Conservation (phyloP, 2,797 vertebrate species). For the Pelochelys cantorii region DNA sequence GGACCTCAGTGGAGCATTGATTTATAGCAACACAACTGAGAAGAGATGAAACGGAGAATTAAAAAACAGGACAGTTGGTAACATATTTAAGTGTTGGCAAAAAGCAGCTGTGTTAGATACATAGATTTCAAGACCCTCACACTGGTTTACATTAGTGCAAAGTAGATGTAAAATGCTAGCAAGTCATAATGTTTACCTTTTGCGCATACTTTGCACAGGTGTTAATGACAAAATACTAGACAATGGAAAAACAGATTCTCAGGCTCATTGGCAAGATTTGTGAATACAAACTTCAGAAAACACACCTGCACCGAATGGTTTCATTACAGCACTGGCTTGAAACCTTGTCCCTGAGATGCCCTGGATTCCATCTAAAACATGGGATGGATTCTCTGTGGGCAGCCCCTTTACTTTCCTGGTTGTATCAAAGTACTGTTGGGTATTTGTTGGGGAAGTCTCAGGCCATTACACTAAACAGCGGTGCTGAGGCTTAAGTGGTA, state of each 20-base stretch:
- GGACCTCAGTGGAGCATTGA: neutral
- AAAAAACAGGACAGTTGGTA: slow-evolving; percentile 26
- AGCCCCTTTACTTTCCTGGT: neutral
- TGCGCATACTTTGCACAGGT: neutral
- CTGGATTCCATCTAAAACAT: neutral
- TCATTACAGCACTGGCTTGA: too few relatives aligned
- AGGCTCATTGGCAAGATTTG: accelerated
- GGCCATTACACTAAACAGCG: neutral
- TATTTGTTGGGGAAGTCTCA: neutral
- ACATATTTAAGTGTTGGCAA: slow-evolving; percentile 3
- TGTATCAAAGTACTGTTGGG: neutral
- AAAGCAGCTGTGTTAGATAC: neutral
- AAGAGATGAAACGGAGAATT: slow-evolving; percentile 30
- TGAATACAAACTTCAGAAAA: neutral
- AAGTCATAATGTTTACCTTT: neutral
- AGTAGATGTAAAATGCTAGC: neutral
- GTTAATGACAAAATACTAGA: neutral
- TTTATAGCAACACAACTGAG: slow-evolving; percentile 15
- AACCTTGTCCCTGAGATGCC: too few relatives aligned
- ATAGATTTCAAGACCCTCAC: neutral
- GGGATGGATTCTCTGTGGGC: neutral
- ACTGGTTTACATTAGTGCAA: neutral
- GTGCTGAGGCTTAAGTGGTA: neutral
- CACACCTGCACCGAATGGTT: too few relatives aligned
- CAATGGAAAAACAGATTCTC: neutral